A percentile compares a stretch with the other conserved stretches of the same genome.
These are phyloP conservation scores for Melinopterus prodromus DNA, from an alignment of 2,888 invertebrate genomes.

Conservation along the genomic window DNA sequence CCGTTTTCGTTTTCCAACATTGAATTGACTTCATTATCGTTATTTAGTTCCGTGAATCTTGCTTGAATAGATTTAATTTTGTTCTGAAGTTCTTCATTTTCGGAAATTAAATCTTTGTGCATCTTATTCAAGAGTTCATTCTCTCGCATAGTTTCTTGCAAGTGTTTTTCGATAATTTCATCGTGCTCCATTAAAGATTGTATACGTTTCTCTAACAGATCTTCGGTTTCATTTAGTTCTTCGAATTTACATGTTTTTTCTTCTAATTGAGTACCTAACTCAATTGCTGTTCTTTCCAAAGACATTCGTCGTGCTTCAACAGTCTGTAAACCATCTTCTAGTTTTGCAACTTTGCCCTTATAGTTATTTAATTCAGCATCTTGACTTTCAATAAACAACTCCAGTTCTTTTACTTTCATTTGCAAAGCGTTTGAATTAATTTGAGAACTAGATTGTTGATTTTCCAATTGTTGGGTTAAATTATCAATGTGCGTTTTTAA, in stretches of 20 bases:
- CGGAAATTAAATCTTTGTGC: conserved; percentile 34
- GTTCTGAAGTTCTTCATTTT: conserved; percentile 47
- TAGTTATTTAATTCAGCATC: conserved; percentile 72
- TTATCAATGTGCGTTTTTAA: conserved; percentile 55
- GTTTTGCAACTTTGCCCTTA: conserved; percentile 69
- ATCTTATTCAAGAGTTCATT: conserved; percentile 61
- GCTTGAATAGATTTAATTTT: conserved; percentile 43
- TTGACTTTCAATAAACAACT: conserved; percentile 76
- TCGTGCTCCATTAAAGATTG: conserved; percentile 70
- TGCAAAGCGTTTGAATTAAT: conserved; percentile 62
- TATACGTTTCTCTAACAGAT: conserved; percentile 69
- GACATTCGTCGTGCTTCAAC: conserved; percentile 70
- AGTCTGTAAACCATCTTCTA: conserved; percentile 71
- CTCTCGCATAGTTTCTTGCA: conserved; percentile 67
- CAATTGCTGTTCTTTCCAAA: conserved; percentile 68
- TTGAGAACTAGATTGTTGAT: conserved; percentile 56
- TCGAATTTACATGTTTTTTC: conserved; percentile 66
- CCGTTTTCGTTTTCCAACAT: conserved; percentile 63
- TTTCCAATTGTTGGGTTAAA: conserved; percentile 56
- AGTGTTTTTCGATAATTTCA: conserved; percentile 67
- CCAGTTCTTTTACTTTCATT: conserved; percentile 78
- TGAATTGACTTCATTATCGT: conserved; percentile 56
- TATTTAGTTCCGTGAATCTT: conserved; percentile 26
- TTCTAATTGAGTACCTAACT: conserved; percentile 68
- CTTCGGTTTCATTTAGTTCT: conserved; percentile 70